A percentile compares a stretch with the other conserved stretches of the same genome.
Evolutionary conservation across 1,140 invertebrate species (phyloP).

Genomic region (Zaprionus taronus): DNA sequence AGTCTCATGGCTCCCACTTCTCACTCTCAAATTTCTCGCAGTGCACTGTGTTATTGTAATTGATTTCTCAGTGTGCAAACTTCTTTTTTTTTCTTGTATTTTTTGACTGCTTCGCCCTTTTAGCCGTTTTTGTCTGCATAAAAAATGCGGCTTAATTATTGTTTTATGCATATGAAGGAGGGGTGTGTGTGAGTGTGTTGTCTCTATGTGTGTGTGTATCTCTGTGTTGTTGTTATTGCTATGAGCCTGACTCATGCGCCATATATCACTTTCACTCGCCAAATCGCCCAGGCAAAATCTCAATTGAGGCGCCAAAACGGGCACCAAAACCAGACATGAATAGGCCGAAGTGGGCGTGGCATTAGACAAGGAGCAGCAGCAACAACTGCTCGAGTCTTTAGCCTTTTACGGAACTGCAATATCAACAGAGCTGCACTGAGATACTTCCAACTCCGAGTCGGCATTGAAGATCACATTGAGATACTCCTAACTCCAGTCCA

Average conservation of each 20-base stretch:
- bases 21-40: constrained; percentile 10
- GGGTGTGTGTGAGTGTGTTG: constrained; percentile 29
- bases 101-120: constrained; percentile 72
- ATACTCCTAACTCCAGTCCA: not conserved
- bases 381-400: constrained; percentile 14
- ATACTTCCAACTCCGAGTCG: constrained; percentile 11
- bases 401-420: constrained; percentile 18
- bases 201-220: not conserved
- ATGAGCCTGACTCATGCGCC: constrained; percentile 69
- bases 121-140: constrained; percentile 67
- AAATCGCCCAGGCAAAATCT: constrained; percentile 67
- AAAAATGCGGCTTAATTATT: constrained; percentile 75
- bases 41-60: constrained; percentile 51
- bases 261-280: constrained; percentile 79
- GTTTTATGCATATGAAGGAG: constrained; percentile 77
- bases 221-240: constrained; percentile 29
- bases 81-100: constrained; percentile 2
- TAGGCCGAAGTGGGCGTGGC: constrained; percentile 60
- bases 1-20: not conserved
- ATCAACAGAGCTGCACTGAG: constrained; percentile 1
- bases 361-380: constrained; percentile 46
- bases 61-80: constrained; percentile 55
- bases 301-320: constrained; percentile 55
- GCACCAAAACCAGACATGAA: constrained; percentile 29
- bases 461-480: not conserved